A percentile compares a stretch with the other conserved stretches of the same genome.
Conservation (phyloP, 2,113 vertebrate species). For the Pteropus alecto region DNA sequence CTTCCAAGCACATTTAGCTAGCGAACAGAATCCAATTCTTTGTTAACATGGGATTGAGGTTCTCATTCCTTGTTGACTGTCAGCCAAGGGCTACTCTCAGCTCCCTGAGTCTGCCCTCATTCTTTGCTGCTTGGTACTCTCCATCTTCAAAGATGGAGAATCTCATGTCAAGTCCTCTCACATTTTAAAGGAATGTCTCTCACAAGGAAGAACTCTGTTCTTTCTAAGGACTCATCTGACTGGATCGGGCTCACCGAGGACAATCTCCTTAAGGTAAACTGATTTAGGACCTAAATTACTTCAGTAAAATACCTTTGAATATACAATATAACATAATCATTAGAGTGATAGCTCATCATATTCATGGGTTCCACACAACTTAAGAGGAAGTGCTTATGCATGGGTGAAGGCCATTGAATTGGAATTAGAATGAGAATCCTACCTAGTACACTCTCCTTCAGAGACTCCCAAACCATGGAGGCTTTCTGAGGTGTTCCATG, state of each 20-base stretch:
- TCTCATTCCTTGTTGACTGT: not conserved
- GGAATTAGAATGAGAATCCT: not conserved
- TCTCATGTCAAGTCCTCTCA: not conserved
- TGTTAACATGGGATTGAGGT: not conserved
- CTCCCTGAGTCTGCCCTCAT: not conserved
- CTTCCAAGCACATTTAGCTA: not conserved
- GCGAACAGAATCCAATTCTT: not conserved
- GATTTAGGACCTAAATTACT: not conserved
- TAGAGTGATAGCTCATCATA: not conserved
- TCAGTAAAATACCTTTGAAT: not conserved
- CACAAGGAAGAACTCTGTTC: not conserved
- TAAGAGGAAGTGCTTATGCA: not conserved
- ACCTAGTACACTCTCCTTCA: not conserved
- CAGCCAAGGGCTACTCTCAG: not conserved
- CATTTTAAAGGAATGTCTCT: not conserved
- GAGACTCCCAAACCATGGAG: not conserved
- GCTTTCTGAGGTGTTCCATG: not conserved
- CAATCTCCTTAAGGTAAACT: not conserved
- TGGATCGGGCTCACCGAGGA: not conserved
- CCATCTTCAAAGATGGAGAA: not conserved
- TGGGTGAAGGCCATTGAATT: not conserved
- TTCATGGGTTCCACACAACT: not conserved
- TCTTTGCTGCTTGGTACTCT: not conserved
- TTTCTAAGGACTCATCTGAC: not conserved
- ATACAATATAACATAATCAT: not conserved